phyloP scores from a whole-genome alignment of 2,888 invertebrate genomes.

The Atrina japonica region DNA sequence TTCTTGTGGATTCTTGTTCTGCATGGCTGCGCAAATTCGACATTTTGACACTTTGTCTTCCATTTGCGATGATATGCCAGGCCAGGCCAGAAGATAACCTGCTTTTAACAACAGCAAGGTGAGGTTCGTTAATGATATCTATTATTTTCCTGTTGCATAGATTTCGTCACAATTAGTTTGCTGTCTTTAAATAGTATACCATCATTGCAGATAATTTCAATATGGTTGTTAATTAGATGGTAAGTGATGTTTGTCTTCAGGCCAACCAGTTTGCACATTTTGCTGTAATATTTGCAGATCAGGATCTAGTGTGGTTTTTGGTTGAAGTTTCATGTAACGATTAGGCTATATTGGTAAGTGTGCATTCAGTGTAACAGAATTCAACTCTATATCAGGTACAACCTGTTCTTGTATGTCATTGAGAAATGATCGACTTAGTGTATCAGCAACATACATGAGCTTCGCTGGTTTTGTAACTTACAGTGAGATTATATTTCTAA shows the following conservation, averaged over 20 bases:
- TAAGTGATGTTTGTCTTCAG: conserved; percentile 7
- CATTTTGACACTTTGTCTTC: conserved; percentile 27
- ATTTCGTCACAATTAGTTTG: conserved; percentile 24
- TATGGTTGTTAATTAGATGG: conserved; percentile 1
- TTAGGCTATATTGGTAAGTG: conserved; percentile 30
- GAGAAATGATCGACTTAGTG: conserved; percentile 12
- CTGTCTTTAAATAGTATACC: conserved; percentile 28
- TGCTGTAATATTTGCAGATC: conserved; percentile 22
- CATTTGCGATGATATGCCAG: conserved; percentile 31
- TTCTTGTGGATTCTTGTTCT: conserved; percentile 24
- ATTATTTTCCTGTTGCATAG: conserved; percentile 27
- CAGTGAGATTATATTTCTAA: neutral
- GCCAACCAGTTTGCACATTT: neutral
- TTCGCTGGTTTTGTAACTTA: no score
- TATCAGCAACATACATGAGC: neutral
- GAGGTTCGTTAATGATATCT: conserved; percentile 19
- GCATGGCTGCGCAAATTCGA: conserved; percentile 6
- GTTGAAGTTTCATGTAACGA: conserved; percentile 10
- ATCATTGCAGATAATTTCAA: conserved; percentile 3
- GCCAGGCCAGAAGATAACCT: conserved; percentile 29
- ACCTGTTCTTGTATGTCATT: conserved; percentile 9
- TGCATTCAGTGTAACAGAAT: conserved; percentile 6
- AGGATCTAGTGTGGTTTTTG: neutral
- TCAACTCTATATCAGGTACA: conserved; percentile 9
- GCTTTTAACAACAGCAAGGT: conserved; percentile 31